Conservation (phyloP, 2,113 vertebrate species). For the Dryoscopus gambensis region DNA sequence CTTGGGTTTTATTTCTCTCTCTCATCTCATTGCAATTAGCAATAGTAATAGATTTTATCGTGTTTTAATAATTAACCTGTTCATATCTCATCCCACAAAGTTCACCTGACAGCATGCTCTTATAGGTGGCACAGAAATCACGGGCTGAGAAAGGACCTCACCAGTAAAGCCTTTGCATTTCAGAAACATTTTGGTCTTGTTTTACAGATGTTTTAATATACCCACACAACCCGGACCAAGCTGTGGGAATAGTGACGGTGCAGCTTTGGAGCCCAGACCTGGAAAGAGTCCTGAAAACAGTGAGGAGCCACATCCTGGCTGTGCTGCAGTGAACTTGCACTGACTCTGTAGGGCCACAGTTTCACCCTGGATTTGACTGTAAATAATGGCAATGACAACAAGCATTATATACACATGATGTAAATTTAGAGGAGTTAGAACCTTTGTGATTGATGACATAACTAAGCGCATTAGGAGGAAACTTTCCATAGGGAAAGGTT, state of each 20-base stretch:
- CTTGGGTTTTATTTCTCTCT: neutral
- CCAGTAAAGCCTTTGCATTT: neutral
- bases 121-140: neutral
- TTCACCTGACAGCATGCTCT: neutral
- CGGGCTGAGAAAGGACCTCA: neutral
- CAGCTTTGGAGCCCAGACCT: neutral
- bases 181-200: neutral
- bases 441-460: neutral
- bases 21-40: neutral
- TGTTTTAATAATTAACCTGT: neutral
- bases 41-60: neutral
- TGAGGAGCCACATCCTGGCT: neutral
- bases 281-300: neutral
- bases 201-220: neutral
- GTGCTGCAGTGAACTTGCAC: neutral
- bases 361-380: rapidly evolving
- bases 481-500: neutral
- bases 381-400: neutral
- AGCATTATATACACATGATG: neutral
- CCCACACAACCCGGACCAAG: neutral
- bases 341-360: neutral
- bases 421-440: neutral
- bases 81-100: neutral
- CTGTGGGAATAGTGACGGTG: neutral
- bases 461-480: neutral